A percentile compares a stretch with the other conserved stretches of the same genome.
Evolutionary conservation across 2,113 vertebrate species (phyloP).

Genomic region (Leiothrix lutea): DNA sequence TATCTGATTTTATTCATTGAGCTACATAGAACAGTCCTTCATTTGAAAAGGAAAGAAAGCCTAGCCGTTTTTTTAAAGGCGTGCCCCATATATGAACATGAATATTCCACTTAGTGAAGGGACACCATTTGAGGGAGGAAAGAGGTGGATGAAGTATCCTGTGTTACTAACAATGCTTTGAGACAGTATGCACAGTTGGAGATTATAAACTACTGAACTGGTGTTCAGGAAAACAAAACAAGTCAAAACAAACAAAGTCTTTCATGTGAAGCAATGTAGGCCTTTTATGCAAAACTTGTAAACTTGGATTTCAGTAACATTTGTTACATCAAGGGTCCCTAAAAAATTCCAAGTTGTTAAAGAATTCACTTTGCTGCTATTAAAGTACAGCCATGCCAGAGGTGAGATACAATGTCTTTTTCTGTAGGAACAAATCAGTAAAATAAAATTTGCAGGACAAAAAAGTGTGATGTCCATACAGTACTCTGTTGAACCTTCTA

Average conservation of each 20-base stretch:
- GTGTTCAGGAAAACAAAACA: background rate
- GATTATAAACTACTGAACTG: background rate
- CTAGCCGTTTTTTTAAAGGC: slow-evolving; percentile 1
- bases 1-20: background rate
- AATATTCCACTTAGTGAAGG: background rate
- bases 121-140: background rate
- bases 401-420: background rate
- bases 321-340: background rate
- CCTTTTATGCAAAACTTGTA: background rate
- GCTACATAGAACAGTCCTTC: background rate
- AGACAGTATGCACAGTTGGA: background rate
- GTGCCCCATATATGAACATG: background rate
- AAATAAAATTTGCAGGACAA: background rate
- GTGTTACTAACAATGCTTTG: background rate
- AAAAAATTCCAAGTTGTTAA: background rate
- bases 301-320: background rate
- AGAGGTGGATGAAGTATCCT: background rate
- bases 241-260: background rate
- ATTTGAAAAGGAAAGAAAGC: background rate
- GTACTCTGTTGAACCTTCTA: background rate
- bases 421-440: accelerated
- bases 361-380: background rate
- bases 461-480: background rate
- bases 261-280: background rate
- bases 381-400: background rate